Conservation (phyloP, 2,888 invertebrate genomes). For the Ophonus ardosiacus region DNA sequence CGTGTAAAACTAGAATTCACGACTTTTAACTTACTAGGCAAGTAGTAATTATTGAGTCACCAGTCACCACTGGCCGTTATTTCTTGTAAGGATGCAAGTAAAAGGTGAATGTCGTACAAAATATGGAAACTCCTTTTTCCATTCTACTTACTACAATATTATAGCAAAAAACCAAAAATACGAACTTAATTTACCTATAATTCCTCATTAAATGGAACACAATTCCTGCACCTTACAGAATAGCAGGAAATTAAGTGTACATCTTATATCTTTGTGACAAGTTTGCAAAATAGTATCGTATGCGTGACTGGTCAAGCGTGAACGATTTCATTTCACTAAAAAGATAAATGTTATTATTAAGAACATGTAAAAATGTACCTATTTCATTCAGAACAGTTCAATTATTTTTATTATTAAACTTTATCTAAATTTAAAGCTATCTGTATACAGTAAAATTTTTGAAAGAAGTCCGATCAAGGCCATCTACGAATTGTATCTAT, state of each 20-base stretch:
- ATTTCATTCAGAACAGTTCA: no score
- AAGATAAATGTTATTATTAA: no score
- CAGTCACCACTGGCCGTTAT: not conserved
- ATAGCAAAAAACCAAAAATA: not conserved
- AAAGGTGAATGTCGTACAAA: not conserved
- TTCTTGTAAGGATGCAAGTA: not conserved
- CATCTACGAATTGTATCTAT: no score
- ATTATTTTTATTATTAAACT: no score
- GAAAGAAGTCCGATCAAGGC: no score
- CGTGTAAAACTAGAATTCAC: not conserved
- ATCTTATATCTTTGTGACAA: constrained; percentile 37
- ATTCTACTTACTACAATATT: not conserved
- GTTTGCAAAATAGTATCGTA: constrained; percentile 37
- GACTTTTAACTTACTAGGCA: not conserved
- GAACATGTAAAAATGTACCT: no score
- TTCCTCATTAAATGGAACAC: constrained; percentile 20
- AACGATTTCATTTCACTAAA: constrained; percentile 18
- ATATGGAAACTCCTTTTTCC: not conserved
- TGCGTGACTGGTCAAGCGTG: constrained; percentile 33
- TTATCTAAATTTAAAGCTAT: no score
- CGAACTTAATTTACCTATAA: not conserved
- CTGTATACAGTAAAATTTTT: no score
- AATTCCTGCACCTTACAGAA: not conserved
- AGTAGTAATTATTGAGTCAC: not conserved
- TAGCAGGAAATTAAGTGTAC: constrained; percentile 11